Evolutionary conservation across 2,888 invertebrate genomes (phyloP).

Genomic region (Dolichopus griseipennis): DNA sequence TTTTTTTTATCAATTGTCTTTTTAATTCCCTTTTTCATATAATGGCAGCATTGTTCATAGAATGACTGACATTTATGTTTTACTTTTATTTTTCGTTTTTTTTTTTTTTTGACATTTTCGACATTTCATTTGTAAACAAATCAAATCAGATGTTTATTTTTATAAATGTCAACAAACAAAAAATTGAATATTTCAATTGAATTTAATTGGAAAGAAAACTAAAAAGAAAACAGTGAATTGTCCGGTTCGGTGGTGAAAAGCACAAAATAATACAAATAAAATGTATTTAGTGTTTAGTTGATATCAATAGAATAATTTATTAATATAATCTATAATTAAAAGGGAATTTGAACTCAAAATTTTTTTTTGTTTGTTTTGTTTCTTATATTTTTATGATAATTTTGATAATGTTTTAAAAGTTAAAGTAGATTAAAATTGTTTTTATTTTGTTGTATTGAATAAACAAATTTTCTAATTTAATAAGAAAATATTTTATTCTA

Average conservation of each 20-base stretch:
- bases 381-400: no score
- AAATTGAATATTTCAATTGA: not conserved
- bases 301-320: not conserved
- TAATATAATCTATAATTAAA: no score
- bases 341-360: no score
- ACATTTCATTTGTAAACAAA: not conserved
- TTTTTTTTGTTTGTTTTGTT: no score
- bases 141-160: not conserved
- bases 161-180: not conserved
- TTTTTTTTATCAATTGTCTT: no score
- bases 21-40: not conserved
- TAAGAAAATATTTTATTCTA: no score
- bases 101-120: not conserved
- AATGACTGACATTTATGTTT: not conserved
- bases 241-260: not conserved
- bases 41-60: not conserved
- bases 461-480: no score
- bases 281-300: not conserved
- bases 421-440: no score
- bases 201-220: no score
- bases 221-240: no score
- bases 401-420: no score
- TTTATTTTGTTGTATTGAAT: no score
- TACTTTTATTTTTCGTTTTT: not conserved
- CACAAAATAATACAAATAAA: not conserved